Conservation (phyloP, 2,888 invertebrate genomes). For the Ypsolopha scabrella region DNA sequence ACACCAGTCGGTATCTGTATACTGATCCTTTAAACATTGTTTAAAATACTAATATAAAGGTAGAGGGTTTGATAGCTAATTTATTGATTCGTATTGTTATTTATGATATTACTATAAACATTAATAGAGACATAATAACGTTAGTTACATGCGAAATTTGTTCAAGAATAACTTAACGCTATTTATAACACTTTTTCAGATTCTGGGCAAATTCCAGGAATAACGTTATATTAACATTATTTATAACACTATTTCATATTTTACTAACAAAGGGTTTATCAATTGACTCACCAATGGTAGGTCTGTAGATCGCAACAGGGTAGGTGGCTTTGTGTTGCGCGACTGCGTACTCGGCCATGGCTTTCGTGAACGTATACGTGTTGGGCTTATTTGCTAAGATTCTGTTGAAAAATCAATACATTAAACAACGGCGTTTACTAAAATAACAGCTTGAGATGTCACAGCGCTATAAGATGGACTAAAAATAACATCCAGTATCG, state of each 20-base stretch:
- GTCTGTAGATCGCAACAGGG: slow-evolving; percentile 83
- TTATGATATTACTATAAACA: no score
- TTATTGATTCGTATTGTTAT: no score
- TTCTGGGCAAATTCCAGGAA: no score
- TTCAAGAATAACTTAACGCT: no score
- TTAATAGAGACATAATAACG: no score
- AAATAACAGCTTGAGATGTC: not conserved
- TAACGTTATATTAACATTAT: not conserved
- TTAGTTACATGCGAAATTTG: no score
- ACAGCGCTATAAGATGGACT: not conserved
- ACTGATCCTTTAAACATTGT: no score
- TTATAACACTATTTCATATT: not conserved
- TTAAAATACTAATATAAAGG: no score
- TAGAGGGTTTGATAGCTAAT: no score
- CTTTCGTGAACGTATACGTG: slow-evolving; percentile 92
- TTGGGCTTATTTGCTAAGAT: slow-evolving; percentile 79
- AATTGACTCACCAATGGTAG: slow-evolving; percentile 80
- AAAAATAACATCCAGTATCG: no score
- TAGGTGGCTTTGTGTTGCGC: slow-evolving; percentile 72
- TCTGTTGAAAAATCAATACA: slow-evolving; percentile 32
- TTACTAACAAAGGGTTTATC: not conserved
- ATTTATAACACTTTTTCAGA: no score
- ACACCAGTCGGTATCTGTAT: no score
- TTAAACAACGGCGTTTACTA: not conserved
- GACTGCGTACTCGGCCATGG: slow-evolving; percentile 83